Conservation (phyloP, 2,113 vertebrate species). For the Sardina pilchardus region DNA sequence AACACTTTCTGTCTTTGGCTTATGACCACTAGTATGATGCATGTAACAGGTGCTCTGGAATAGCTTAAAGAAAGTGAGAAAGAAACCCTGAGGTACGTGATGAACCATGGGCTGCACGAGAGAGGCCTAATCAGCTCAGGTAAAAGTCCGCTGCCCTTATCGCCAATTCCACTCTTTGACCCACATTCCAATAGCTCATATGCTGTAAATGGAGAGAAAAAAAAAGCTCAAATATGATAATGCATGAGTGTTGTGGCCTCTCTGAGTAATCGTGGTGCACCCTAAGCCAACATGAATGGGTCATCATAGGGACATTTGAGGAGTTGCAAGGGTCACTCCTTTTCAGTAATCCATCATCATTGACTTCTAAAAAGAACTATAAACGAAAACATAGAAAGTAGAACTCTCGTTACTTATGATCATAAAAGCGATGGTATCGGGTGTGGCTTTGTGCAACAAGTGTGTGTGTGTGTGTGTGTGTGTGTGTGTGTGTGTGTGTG, state of each 20-base stretch:
- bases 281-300: not conserved
- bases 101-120: not conserved
- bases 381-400: not conserved
- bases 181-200: slow-evolving; percentile 36
- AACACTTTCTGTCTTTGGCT: too few species aligned
- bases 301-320: not conserved
- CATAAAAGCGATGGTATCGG: too few species aligned
- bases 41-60: not conserved
- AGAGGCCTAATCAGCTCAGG: slow-evolving; percentile 52
- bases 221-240: not conserved
- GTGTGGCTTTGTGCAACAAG: not conserved
- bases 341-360: not conserved
- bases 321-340: not conserved
- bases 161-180: slow-evolving; percentile 44
- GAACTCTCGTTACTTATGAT: too few species aligned
- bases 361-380: too few species aligned
- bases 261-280: not conserved
- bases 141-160: slow-evolving; percentile 68
- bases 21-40: too few species aligned
- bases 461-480: not conserved
- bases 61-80: not conserved
- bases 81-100: not conserved
- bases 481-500: too few species aligned
- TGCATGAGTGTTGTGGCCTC: not conserved
- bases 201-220: slow-evolving; percentile 14